Evolutionary conservation across 2,888 invertebrate genomes (phyloP), one percentile per base, ranked within the genome.

Genomic region (Orthonevra nobilis): DNA sequence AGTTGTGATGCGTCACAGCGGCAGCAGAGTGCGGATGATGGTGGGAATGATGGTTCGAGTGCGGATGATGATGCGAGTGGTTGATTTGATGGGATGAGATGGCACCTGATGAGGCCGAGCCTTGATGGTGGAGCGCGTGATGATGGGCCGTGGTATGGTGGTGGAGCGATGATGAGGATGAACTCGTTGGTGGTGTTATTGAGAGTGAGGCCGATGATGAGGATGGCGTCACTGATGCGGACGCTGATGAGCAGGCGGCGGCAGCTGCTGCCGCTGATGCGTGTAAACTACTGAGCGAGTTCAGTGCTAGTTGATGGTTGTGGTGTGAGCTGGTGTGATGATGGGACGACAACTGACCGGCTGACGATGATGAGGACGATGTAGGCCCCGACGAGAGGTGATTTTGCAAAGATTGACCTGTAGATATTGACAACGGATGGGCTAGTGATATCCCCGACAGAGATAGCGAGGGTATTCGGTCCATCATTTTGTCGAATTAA

Each of bases 391-490:
- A 85, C 72, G 85, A 86, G 77, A 88, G 83, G 82, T 89, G 89
- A 82, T 86, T 86, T 82, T 87, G 86, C 64, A 88, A 81, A 77
- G 83, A 83, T 77, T 85, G 85, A 66, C 84, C 84, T 28, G 85
- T 84, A 69, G 86, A 84, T 74, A 85, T 85, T 82, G 86, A 85
- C 54, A 87, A 84, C 81, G 89, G 89, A 86, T 89, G 89, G 66
- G 89, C 86, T 82, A 89, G 86, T 83, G 89, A 88, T 84, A 89
- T 84, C 83, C 89, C 89, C 77, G 89, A 87, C 70, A 89, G 85
- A 82, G 89, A 87, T 82, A 89, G 81, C 69, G 89, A 88, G 85
- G 89, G 89, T 83, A 89, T 87, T 83, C 89, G 86, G 85, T 89
- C 89, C 89, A 89, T 89, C 89, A 89, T 89, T 85, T 85, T 86